Evolutionary conservation across 1,140 invertebrate genomes (phyloP).

Genomic region (Cotesia typhae): DNA sequence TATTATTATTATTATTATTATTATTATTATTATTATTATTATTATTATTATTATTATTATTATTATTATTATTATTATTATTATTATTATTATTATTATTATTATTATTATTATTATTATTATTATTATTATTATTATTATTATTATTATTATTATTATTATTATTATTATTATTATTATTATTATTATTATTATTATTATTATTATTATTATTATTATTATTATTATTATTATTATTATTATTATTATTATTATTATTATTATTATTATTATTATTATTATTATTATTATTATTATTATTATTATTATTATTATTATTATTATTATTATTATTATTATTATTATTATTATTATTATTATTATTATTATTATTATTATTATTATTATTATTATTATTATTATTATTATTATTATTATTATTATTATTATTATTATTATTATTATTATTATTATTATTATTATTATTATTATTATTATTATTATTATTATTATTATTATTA

Average conservation of each 20-base stretch:
- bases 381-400: constrained; percentile 63
- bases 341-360: constrained; percentile 56
- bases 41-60: constrained; percentile 56
- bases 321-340: constrained; percentile 63
- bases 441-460: constrained; percentile 63
- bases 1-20: constrained; percentile 62
- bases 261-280: constrained; percentile 63
- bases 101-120: constrained; percentile 56
- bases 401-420: constrained; percentile 56
- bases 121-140: constrained; percentile 62
- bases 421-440: constrained; percentile 62
- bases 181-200: constrained; percentile 62
- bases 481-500: constrained; percentile 62
- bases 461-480: constrained; percentile 56
- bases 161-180: constrained; percentile 56
- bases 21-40: constrained; percentile 63
- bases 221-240: constrained; percentile 56
- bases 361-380: constrained; percentile 62
- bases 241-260: constrained; percentile 62
- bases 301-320: constrained; percentile 62
- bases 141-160: constrained; percentile 63
- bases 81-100: constrained; percentile 63
- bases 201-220: constrained; percentile 63
- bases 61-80: constrained; percentile 62
- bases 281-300: constrained; percentile 56